Percentiles rank a stretch among this genome's conserved stretches.
Evolutionary conservation across 2,888 invertebrate species (phyloP).

Genomic region (Ptilodon capucinus): DNA sequence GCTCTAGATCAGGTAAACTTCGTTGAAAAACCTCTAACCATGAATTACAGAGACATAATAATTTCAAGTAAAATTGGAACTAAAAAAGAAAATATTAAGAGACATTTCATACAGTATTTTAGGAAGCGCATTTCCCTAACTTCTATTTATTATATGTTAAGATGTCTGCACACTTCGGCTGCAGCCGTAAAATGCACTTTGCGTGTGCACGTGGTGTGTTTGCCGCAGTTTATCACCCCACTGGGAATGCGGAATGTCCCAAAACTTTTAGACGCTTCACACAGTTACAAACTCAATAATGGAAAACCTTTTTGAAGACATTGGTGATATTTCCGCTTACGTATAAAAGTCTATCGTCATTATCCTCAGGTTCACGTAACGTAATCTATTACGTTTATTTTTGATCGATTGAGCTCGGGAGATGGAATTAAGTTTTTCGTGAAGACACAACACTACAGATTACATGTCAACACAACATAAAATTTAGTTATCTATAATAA

Average conservation of each 20-base stretch:
- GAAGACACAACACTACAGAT: too few species aligned
- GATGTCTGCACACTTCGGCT: background rate
- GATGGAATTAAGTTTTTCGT: too few species aligned
- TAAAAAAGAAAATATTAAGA: too few species aligned
- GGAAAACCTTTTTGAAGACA: background rate
- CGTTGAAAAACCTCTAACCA: too few species aligned
- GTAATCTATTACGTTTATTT: too few species aligned
- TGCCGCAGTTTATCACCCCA: background rate
- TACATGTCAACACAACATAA: too few species aligned
- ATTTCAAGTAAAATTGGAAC: background rate
- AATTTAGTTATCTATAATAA: too few species aligned
- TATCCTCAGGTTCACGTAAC: too few species aligned
- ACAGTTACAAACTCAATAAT: background rate
- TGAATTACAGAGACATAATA: too few species aligned
- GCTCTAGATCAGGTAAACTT: background rate
- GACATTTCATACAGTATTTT: too few species aligned
- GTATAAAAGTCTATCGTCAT: too few species aligned
- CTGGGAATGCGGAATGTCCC: background rate
- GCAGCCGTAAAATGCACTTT: background rate
- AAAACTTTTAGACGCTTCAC: background rate
- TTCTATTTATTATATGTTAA: background rate
- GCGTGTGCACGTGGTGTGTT: background rate
- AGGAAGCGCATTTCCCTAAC: background rate
- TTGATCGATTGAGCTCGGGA: too few species aligned
- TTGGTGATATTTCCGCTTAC: background rate